Evolutionary conservation across 2,797 vertebrate genomes (phyloP).

Genomic region (Hybognathus amarus): DNA sequence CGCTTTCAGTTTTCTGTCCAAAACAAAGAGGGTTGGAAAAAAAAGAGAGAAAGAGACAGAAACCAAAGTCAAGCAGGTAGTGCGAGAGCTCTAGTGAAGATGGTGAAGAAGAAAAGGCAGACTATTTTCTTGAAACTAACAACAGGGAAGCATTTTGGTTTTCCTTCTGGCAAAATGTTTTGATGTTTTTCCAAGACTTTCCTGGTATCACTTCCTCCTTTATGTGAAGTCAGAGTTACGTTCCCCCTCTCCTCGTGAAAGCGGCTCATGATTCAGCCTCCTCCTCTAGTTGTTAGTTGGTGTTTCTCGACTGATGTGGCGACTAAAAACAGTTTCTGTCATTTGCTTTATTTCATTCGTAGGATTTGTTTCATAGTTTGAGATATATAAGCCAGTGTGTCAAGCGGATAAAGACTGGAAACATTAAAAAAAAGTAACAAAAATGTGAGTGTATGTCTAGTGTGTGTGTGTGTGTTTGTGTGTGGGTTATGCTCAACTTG

Average conservation of each 20-base stretch:
- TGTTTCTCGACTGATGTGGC: constrained; percentile 59
- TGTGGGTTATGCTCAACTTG: constrained; percentile 45
- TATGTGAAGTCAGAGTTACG: constrained; percentile 55
- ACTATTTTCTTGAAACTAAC: constrained; percentile 58
- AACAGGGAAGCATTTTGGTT: constrained; percentile 71
- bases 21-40: constrained; percentile 49
- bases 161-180: constrained; percentile 69
- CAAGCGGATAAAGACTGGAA: constrained; percentile 64
- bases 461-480: constrained; percentile 37
- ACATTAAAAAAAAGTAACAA: constrained; percentile 62
- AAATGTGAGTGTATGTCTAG: constrained; percentile 52
- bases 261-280: constrained; percentile 56
- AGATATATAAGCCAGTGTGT: constrained; percentile 69
- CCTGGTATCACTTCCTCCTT: constrained; percentile 61
- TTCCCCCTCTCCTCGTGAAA: constrained; percentile 57
- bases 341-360: constrained; percentile 65
- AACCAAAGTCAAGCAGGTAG: too few species aligned
- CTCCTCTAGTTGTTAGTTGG: constrained; percentile 51
- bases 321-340: constrained; percentile 63
- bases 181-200: constrained; percentile 60
- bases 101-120: constrained; percentile 64
- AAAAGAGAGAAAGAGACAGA: constrained; percentile 41
- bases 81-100: too few species aligned
- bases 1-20: constrained; percentile 57
- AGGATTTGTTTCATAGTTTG: constrained; percentile 65